A percentile compares a stretch with the other conserved stretches of the same genome.
Conservation (phyloP, 2,113 vertebrate genomes). For the Sialia sialis region DNA sequence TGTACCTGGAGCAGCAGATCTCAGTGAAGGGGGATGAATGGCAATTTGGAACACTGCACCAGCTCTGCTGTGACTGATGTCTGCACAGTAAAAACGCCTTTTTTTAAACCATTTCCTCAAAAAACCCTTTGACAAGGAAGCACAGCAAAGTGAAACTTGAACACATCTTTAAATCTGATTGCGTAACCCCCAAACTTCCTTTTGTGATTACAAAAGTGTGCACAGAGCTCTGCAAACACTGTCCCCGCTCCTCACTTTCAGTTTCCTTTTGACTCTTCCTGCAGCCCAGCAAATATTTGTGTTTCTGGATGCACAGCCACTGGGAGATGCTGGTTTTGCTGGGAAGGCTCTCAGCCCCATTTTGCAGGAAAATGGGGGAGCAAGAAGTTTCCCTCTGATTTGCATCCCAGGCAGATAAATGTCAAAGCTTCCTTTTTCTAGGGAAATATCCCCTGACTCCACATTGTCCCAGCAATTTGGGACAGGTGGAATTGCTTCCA, state of each 20-base stretch:
- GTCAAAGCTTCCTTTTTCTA: not conserved
- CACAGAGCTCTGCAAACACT: not conserved
- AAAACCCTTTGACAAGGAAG: not conserved
- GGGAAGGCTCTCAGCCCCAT: not conserved
- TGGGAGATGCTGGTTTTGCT: not conserved
- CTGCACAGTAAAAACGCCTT: not conserved
- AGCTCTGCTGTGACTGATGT: not conserved
- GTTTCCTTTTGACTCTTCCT: conserved; percentile 1
- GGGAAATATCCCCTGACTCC: not conserved
- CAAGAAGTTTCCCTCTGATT: not conserved
- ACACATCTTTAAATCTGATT: not conserved
- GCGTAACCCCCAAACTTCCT: not conserved
- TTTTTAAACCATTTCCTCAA: not conserved
- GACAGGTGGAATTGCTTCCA: not conserved
- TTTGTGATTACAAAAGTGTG: not conserved
- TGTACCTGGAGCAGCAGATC: not conserved
- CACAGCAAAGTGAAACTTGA: not conserved
- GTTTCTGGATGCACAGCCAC: not conserved
- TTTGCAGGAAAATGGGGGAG: not conserved
- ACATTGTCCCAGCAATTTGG: not conserved
- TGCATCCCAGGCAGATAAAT: not conserved
- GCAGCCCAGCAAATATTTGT: not conserved
- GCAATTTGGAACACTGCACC: not conserved
- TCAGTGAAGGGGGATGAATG: not conserved
- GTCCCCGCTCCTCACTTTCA: not conserved